Percentiles rank a stretch among this genome's conserved stretches.
phyloP scores from a whole-genome alignment of 1,140 invertebrate genomes.

The Caenorhabditis latens region DNA sequence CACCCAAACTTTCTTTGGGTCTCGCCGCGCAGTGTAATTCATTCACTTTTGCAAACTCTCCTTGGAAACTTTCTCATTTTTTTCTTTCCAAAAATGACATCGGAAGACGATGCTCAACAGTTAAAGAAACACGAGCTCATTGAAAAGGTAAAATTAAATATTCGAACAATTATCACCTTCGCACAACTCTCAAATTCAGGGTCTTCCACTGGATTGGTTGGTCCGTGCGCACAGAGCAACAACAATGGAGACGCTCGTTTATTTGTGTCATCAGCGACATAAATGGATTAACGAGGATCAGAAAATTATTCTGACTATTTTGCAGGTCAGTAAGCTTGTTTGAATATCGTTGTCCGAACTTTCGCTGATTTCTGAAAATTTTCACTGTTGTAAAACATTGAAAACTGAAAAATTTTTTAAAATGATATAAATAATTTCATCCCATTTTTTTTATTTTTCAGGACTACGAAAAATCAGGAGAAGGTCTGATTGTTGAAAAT shows the following conservation, averaged over 20 bases:
- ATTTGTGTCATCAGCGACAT: constrained; percentile 10
- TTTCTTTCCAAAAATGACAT: neutral
- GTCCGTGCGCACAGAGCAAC: neutral
- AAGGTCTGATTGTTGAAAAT: neutral
- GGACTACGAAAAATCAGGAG: constrained; percentile 18
- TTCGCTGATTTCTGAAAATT: too few species aligned
- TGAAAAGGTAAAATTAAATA: neutral
- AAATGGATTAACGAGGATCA: constrained; percentile 39
- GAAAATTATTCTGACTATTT: constrained; percentile 15
- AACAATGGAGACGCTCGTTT: neutral
- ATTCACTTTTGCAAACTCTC: neutral
- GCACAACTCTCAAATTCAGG: neutral
- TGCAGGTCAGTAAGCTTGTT: neutral
- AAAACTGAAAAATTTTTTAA: neutral
- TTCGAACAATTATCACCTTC: neutral
- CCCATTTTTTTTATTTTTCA: neutral
- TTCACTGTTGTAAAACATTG: too few species aligned
- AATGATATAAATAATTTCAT: neutral
- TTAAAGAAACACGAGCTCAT: neutral
- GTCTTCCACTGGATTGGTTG: constrained; percentile 7
- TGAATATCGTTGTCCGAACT: too few species aligned
- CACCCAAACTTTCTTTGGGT: neutral
- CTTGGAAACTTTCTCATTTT: neutral
- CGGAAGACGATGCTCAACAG: neutral
- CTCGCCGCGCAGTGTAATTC: neutral